A percentile compares a stretch with the other conserved stretches of the same genome.
phyloP scores from a whole-genome alignment of 1,140 invertebrate genomes.

The Caligus rogercresseyi region DNA sequence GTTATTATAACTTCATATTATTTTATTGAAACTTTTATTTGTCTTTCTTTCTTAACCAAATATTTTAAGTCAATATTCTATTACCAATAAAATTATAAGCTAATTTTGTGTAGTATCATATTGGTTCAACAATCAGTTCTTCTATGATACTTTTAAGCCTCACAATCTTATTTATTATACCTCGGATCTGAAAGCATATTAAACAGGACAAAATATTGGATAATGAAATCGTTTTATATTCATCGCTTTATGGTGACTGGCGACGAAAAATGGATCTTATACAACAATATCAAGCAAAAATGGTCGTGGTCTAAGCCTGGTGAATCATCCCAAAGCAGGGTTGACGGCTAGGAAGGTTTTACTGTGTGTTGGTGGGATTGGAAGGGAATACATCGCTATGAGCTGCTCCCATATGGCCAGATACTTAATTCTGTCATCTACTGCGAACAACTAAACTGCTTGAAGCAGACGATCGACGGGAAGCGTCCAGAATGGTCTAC shows the following conservation, averaged over 20 bases:
- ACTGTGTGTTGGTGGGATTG: constrained; percentile 24
- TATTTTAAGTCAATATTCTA: too few species aligned
- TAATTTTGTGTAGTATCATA: too few species aligned
- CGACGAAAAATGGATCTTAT: background rate
- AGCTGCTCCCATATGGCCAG: constrained; percentile 26
- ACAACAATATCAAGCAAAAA: background rate
- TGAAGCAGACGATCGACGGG: constrained; percentile 26
- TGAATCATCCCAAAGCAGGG: constrained; percentile 19
- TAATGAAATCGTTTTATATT: background rate
- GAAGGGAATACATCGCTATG: constrained; percentile 26
- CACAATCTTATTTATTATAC: too few species aligned
- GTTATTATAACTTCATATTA: too few species aligned
- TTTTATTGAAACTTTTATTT: too few species aligned
- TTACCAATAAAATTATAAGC: too few species aligned
- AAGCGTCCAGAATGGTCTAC: constrained; percentile 27
- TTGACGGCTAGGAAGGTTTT: constrained; percentile 24
- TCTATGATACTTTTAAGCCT: too few species aligned
- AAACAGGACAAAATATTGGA: too few species aligned
- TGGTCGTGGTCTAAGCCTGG: background rate
- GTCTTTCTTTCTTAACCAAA: too few species aligned
- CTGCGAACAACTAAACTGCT: constrained; percentile 22
- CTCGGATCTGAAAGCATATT: too few species aligned
- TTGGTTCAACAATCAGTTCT: too few species aligned
- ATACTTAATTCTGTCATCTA: constrained; percentile 23
- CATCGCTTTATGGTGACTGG: background rate